Evolutionary conservation across 2,113 vertebrate species (phyloP).

Genomic region (Lepus europaeus): DNA sequence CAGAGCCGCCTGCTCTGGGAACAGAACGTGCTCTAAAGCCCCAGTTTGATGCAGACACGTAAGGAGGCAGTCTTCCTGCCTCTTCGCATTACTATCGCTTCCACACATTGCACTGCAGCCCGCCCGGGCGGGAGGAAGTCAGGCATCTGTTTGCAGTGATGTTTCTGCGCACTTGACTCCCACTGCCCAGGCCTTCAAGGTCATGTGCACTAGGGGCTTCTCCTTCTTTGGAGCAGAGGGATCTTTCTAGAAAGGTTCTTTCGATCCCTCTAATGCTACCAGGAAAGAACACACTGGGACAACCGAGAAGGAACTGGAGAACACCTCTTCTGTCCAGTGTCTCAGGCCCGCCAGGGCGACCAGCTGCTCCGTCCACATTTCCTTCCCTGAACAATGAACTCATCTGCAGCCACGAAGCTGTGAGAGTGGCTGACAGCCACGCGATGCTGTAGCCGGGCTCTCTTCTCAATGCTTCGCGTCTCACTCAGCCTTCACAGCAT

Average conservation of each 20-base stretch:
- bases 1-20: conserved; percentile 43
- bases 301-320: background rate
- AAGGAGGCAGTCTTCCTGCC: conserved; percentile 36
- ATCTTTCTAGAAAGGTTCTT: background rate
- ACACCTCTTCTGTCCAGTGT: background rate
- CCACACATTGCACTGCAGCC: background rate
- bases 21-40: background rate
- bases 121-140: background rate
- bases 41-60: conserved; percentile 30
- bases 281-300: background rate
- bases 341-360: background rate
- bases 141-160: background rate
- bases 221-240: background rate
- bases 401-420: background rate
- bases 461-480: background rate
- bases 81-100: background rate
- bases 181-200: background rate
- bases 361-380: background rate
- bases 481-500: background rate
- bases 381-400: background rate
- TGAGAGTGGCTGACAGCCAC: background rate
- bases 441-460: fast-evolving
- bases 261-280: background rate
- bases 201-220: background rate
- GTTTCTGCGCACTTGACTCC: background rate